Evolutionary conservation across 2,888 invertebrate species (phyloP), one percentile per base, ranked within the genome.

Genomic region (Sphecodes monilicornis): DNA sequence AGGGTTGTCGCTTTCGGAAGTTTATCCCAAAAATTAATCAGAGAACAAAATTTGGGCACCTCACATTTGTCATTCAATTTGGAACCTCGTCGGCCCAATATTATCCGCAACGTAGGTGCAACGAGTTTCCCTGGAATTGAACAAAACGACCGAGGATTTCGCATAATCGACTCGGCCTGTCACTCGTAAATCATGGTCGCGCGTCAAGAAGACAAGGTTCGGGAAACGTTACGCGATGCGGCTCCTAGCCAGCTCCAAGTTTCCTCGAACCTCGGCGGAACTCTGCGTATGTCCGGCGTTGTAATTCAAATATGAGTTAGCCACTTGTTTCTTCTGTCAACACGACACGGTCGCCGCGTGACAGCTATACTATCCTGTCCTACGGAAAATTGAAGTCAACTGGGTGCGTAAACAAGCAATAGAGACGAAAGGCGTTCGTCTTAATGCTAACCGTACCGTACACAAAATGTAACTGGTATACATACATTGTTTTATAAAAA

Each of bases 141-240:
- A 8, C 50, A 22, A 13, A 50, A 41, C 64, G 66, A 66, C 32
- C 66, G 54, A 66, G 22, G 54, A 72, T 72, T 36, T 1, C 26
- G n/a, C 13, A 32, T 32, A 54, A 73, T 69, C 72, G 43, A 29
- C 46, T 3, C 41, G 8, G 39, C 66, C 66, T 29, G 64, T 50
- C 18, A 70, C 73, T 77, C 81, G 70, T 84, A 84, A 77, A 84
- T 84, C 84, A 73, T 18, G 71, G 32, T 26, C 32, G 22, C 69
- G 4, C 36, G 77, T 36, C 77, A 41, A 60, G 60, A 70, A 3
- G 82, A 73, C 50, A 74, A 74, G 29, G 64, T 26, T n/a, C 22
- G 26, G 39, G 71, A 69, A 76, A 83, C 83, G 80, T 80, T 76
- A 77, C 76, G 3, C 57, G 46, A 73, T 41, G 73, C n/a, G 72